Percentiles rank a stretch among this genome's conserved stretches.
Conservation (phyloP, 2,888 invertebrate species). For the Rhamnusium bicolor region DNA sequence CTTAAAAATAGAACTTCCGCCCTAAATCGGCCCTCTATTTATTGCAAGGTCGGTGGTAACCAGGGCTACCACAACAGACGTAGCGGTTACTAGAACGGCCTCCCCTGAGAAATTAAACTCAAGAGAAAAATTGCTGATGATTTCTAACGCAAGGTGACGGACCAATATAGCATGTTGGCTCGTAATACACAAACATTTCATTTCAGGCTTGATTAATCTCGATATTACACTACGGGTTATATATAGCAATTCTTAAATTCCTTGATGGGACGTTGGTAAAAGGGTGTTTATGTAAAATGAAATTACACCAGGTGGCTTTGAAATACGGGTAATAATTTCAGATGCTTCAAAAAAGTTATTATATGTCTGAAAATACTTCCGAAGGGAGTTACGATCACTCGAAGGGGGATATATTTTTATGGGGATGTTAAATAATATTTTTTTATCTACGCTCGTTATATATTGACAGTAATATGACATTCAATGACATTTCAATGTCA, state of each 20-base stretch:
- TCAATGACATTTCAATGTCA: too few relatives aligned
- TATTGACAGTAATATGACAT: too few relatives aligned
- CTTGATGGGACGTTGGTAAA: not conserved
- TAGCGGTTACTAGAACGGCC: conserved; percentile 30
- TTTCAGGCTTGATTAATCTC: conserved; percentile 23
- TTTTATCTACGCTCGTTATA: too few relatives aligned
- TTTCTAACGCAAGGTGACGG: conserved; percentile 40
- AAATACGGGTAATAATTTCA: too few relatives aligned
- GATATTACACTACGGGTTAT: conserved; percentile 19
- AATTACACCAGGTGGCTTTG: too few relatives aligned
- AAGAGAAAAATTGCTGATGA: conserved; percentile 36
- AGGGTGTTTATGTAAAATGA: conserved; percentile 6
- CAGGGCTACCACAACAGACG: conserved; percentile 34
- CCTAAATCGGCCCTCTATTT: conserved; percentile 29
- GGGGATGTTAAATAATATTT: too few relatives aligned
- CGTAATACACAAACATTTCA: conserved; percentile 45
- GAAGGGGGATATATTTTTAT: too few relatives aligned
- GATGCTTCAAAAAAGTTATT: too few relatives aligned
- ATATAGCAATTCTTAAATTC: conserved; percentile 20
- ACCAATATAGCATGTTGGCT: conserved; percentile 43
- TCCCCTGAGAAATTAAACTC: conserved; percentile 38
- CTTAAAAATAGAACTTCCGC: conserved; percentile 32
- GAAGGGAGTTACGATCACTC: too few relatives aligned
- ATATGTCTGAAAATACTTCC: too few relatives aligned
- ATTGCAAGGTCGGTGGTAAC: conserved; percentile 31